These are phyloP conservation scores for Xerus rutilus DNA, from an alignment of 2,797 vertebrate species.

Conservation along the genomic window DNA sequence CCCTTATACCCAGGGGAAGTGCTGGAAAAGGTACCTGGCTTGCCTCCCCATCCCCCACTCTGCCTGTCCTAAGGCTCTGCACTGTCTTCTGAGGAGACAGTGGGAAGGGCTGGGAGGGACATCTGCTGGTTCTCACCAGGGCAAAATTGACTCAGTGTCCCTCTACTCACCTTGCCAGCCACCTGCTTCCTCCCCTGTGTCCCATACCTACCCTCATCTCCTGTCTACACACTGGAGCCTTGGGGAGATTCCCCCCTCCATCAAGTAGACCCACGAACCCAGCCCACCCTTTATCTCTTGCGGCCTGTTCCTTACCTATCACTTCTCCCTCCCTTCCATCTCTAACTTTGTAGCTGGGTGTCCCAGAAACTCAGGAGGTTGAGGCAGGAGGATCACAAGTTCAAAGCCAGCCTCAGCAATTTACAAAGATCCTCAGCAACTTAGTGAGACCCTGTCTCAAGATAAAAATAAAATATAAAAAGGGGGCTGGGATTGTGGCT, in stretches of 20 bases:
- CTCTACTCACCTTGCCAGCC: not conserved
- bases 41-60: accelerated
- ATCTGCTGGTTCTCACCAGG: not conserved
- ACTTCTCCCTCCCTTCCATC: not conserved
- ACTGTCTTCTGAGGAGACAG: not conserved
- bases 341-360: not conserved
- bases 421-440: not conserved
- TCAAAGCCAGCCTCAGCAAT: not conserved
- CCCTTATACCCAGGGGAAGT: conserved; percentile 95
- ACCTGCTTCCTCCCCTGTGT: not conserved
- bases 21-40: conserved; percentile 90
- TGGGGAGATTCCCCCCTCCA: not conserved
- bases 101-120: accelerated
- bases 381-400: not conserved
- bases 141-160: not conserved
- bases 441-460: not conserved
- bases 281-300: not conserved
- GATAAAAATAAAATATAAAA: not conserved
- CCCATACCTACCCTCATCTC: not conserved
- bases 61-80: not conserved
- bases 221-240: not conserved
- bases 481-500: too few relatives aligned
- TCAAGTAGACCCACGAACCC: not conserved
- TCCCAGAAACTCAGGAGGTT: not conserved
- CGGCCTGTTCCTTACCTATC: not conserved